phyloP scores from a whole-genome alignment of 2,797 vertebrate genomes.

The Streptopelia turtur region DNA sequence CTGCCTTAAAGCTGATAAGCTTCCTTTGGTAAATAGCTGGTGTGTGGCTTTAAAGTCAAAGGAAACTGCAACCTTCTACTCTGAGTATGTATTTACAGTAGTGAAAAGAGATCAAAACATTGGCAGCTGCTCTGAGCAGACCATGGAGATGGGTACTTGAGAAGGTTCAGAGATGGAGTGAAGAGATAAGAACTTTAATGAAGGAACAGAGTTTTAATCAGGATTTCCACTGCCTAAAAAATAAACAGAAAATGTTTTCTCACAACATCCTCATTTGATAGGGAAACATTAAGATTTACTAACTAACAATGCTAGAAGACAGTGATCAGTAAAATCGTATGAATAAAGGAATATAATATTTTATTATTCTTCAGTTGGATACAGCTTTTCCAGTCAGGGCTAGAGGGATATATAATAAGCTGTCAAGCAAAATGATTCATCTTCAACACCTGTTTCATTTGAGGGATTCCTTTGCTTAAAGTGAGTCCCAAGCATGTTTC shows the following conservation, averaged over 20 bases:
- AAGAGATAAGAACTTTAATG: not conserved
- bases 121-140: not conserved
- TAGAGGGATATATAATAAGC: not conserved
- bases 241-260: not conserved
- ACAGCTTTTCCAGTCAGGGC: not conserved
- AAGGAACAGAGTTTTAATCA: not conserved
- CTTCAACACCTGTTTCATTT: constrained; percentile 43
- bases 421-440: constrained; percentile 27
- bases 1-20: not conserved
- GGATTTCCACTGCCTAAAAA: not conserved
- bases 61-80: not conserved
- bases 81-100: not conserved
- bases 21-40: not conserved
- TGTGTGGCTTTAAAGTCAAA: not conserved
- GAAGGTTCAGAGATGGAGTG: not conserved
- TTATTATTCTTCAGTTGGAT: not conserved
- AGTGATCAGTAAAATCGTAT: not conserved
- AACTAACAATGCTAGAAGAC: not conserved
- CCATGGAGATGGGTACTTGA: not conserved
- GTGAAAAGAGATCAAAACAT: not conserved
- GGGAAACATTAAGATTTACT: not conserved
- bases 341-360: not conserved
- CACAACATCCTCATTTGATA: not conserved
- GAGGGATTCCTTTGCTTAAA: constrained; percentile 24
- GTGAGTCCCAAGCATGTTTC: not conserved